A percentile compares a stretch with the other conserved stretches of the same genome.
phyloP scores from a whole-genome alignment of 2,888 invertebrate genomes.

The Trissolcus brochymenae region DNA sequence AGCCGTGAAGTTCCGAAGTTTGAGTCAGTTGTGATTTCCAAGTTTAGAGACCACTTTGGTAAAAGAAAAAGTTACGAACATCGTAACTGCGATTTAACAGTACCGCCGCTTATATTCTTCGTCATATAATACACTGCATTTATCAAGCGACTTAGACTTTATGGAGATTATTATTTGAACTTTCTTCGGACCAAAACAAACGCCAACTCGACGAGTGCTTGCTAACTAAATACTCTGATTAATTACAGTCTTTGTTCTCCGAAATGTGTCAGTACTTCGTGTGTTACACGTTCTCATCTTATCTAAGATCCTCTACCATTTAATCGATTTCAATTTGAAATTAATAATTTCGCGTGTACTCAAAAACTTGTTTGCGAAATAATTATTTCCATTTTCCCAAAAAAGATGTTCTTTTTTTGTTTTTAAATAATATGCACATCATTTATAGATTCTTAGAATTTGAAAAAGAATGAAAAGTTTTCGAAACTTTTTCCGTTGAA shows the following conservation, averaged over 20 bases:
- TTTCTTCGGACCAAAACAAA: slow-evolving; percentile 36
- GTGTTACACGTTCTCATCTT: background rate
- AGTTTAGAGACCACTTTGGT: slow-evolving; percentile 64
- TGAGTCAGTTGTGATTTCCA: slow-evolving; percentile 64
- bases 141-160: slow-evolving; percentile 20
- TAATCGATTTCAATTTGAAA: no score
- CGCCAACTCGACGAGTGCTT: slow-evolving; percentile 1
- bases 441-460: no score
- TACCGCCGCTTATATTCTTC: slow-evolving; percentile 44
- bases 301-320: no score
- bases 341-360: no score
- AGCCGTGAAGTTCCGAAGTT: slow-evolving; percentile 57
- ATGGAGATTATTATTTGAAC: slow-evolving; percentile 40
- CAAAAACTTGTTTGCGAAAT: no score
- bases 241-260: slow-evolving; percentile 29
- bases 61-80: slow-evolving; percentile 60
- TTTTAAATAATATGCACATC: no score
- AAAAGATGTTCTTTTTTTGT: no score
- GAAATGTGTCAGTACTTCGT: slow-evolving; percentile 9
- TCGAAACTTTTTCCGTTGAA: no score
- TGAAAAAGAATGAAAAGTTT: no score
- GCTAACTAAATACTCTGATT: slow-evolving; percentile 25
- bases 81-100: slow-evolving; percentile 59
- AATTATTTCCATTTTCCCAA: no score
- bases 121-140: slow-evolving; percentile 12